Conservation (phyloP, 2,888 invertebrate species). For the Eledona agricola region DNA sequence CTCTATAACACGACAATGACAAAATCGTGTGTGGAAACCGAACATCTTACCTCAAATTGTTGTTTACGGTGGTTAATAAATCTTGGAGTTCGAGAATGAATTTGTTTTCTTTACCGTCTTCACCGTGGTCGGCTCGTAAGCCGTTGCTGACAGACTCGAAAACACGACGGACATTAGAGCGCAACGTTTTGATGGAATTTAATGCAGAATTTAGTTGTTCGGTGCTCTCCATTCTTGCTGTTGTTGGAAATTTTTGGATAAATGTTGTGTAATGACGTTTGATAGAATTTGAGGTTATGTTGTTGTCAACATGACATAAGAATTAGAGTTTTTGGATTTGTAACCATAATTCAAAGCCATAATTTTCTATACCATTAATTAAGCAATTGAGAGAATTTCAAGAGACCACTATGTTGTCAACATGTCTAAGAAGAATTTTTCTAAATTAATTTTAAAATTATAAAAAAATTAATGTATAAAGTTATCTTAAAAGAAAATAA, state of each 20-base stretch:
- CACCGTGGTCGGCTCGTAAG: conserved; percentile 79
- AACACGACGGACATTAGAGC: conserved; percentile 85
- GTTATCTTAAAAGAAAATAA: too few relatives aligned
- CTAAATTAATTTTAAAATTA: too few relatives aligned
- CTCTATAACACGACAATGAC: conserved; percentile 65
- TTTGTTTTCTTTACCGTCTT: conserved; percentile 81
- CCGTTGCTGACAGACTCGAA: conserved; percentile 88
- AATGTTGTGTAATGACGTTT: too few relatives aligned
- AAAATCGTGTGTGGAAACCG: neutral
- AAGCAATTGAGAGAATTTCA: too few relatives aligned
- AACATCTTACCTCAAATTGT: conserved; percentile 72
- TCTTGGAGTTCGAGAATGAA: conserved; percentile 82
- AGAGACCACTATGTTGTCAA: too few relatives aligned
- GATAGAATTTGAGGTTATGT: too few relatives aligned
- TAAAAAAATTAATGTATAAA: too few relatives aligned
- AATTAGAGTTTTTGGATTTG: too few relatives aligned
- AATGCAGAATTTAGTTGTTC: conserved; percentile 80
- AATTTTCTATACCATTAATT: too few relatives aligned
- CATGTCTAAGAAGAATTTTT: too few relatives aligned
- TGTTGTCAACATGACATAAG: too few relatives aligned
- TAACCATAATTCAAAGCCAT: too few relatives aligned
- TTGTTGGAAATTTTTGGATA: neutral
- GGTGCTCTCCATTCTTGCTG: conserved; percentile 62
- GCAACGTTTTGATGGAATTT: conserved; percentile 77
- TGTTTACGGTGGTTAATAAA: conserved; percentile 79